Evolutionary conservation across 2,797 vertebrate species (phyloP).

Genomic region (Phataginus tetradactyla): DNA sequence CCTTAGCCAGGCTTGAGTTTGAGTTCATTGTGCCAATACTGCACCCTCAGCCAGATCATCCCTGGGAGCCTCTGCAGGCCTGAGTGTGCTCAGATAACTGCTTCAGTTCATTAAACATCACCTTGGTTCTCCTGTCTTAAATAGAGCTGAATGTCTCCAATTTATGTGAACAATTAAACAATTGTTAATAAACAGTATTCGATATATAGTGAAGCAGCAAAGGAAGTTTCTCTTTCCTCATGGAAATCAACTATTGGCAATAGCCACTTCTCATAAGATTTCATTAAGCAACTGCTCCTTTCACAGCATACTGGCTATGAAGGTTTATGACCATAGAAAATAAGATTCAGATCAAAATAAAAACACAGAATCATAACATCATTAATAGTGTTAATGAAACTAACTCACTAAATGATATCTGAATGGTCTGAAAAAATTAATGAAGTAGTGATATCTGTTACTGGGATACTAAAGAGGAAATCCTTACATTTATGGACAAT

Average conservation of each 20-base stretch:
- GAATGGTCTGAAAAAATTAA: not conserved
- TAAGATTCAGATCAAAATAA: not conserved
- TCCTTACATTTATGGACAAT: not conserved
- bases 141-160: not conserved
- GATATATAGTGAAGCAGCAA: not conserved
- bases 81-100: not conserved
- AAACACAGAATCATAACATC: not conserved
- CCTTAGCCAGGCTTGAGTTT: slow-evolving; percentile 1
- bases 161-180: slow-evolving; percentile 41
- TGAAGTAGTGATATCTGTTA: not conserved
- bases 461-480: not conserved
- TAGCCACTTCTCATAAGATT: not conserved
- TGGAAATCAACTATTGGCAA: not conserved
- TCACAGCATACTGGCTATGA: not conserved
- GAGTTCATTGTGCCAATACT: not conserved
- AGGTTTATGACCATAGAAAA: not conserved
- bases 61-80: not conserved
- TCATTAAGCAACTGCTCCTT: not conserved
- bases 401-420: not conserved
- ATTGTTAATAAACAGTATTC: not conserved
- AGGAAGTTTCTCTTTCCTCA: not conserved
- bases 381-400: not conserved
- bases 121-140: not conserved
- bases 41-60: not conserved
- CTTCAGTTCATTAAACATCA: not conserved